Percentiles rank a stretch among this genome's conserved stretches.
Evolutionary conservation across 2,797 vertebrate species (phyloP).

Genomic region (Alcedo atthis): DNA sequence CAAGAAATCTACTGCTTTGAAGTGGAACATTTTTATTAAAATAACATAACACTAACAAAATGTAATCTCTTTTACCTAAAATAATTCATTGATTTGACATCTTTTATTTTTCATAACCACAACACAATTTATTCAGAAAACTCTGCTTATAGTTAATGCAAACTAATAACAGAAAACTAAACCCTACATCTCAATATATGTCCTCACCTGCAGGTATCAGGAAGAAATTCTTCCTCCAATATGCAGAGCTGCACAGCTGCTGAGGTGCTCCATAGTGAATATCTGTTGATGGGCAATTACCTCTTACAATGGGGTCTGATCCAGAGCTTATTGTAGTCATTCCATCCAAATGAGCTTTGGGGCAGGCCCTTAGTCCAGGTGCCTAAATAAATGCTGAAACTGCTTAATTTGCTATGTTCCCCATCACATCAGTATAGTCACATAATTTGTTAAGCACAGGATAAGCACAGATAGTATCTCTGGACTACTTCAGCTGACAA

Average conservation of each 20-base stretch:
- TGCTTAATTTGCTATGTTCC: background rate
- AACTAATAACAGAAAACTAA: background rate
- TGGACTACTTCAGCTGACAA: background rate
- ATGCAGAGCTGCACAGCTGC: background rate
- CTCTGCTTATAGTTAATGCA: background rate
- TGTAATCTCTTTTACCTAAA: background rate
- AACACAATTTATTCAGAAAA: background rate
- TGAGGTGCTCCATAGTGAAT: background rate
- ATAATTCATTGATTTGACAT: background rate
- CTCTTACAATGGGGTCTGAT: background rate
- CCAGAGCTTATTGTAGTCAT: background rate
- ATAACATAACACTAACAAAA: background rate
- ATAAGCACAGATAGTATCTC: background rate
- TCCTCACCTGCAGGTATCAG: slow-evolving; percentile 38
- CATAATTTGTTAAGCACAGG: background rate
- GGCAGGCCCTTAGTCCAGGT: background rate
- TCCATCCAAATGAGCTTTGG: background rate
- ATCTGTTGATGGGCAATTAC: background rate
- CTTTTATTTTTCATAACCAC: background rate
- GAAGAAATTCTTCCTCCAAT: slow-evolving; percentile 8
- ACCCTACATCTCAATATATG: background rate
- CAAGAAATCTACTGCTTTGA: background rate
- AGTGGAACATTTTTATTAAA: background rate
- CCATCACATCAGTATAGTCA: background rate
- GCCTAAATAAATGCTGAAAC: background rate